A percentile compares a stretch with the other conserved stretches of the same genome.
phyloP scores from a whole-genome alignment of 1,140 invertebrate genomes.

The Luehdorfia chinensis region DNA sequence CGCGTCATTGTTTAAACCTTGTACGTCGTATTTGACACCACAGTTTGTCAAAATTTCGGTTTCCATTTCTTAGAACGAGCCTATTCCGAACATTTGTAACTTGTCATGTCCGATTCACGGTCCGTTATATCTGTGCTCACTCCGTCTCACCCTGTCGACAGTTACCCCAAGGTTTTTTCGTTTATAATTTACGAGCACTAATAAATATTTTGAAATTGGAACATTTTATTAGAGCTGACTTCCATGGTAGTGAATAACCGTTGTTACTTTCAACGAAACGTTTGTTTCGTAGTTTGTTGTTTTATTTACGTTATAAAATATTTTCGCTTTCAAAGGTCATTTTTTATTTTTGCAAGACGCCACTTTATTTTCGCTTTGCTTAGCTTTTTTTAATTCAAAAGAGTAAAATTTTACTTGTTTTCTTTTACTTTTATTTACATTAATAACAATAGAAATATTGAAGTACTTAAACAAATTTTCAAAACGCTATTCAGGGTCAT shows the following conservation, averaged over 20 bases:
- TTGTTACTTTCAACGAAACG: slow-evolving; percentile 59
- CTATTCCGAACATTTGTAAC: slow-evolving; percentile 39
- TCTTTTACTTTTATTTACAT: too few relatives aligned
- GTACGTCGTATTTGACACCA: slow-evolving; percentile 46
- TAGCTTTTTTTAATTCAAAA: slow-evolving; percentile 16
- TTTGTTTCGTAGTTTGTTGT: slow-evolving; percentile 39
- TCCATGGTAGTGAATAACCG: slow-evolving; percentile 64
- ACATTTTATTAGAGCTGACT: slow-evolving; percentile 63
- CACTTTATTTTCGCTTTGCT: slow-evolving; percentile 10
- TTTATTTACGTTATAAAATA: slow-evolving; percentile 34
- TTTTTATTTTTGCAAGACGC: slow-evolving; percentile 9
- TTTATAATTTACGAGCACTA: slow-evolving; percentile 48
- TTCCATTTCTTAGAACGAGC: slow-evolving; percentile 53
- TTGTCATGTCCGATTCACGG: slow-evolving; percentile 38
- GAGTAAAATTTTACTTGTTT: too few relatives aligned
- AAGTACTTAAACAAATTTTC: too few relatives aligned
- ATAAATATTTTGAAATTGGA: slow-evolving; percentile 66
- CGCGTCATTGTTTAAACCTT: slow-evolving; percentile 39
- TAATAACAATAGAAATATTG: too few relatives aligned
- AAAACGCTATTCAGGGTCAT: too few relatives aligned
- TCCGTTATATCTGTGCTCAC: slow-evolving; percentile 44
- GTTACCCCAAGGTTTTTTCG: slow-evolving; percentile 43
- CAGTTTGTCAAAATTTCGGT: slow-evolving; percentile 70
- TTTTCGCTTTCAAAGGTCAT: slow-evolving; percentile 58
- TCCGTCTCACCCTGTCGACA: slow-evolving; percentile 40